Base-by-base conservation (phyloP, 2,797 vertebrate genomes). In the Macrochelys suwanniensis region DNA sequence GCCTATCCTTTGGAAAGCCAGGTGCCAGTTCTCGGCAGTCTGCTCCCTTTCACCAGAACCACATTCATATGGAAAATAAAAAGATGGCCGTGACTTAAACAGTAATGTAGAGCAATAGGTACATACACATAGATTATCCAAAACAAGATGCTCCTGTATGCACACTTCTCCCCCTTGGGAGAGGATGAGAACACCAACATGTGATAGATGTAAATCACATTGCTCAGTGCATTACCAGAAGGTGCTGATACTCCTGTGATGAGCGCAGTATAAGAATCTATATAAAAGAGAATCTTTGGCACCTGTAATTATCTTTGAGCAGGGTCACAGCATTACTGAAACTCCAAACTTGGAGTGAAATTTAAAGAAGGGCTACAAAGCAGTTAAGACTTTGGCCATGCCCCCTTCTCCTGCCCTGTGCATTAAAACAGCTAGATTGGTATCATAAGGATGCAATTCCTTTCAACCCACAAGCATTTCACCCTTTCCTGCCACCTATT, bases 181-280 rank as follows among this genome's bases (percentile, higher is more conserved):
- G 89, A 45, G 88, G 87, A 59, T 16, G 91, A 92, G 89, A 88
- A 42, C 37, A 42, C 37, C 94, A 91, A 77, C 37, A 88, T 94
- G 96, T 97, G 97, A 97, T 95, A 92, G 90, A 82, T 16, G 53
- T 97, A 85, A 97, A 83, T 96, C 96, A 97, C 15, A 45, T 2
- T 74, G 92, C 74, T 93, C 21, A 65, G 42, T 1, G 89, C 76
- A n/a, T 95, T 88, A 65, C 42, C 45, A 42, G 71, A 74, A 45
- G 25, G 23, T 26, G 54, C 92, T 80, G 78, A 68, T 6, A 33
- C 90, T 13, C 33, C 28, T 68, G 90, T 80, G 90, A 37, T 84
- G 42, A 74, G 85, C 1, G 0, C 85, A 85, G 85, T 85, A 78
- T 51, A 79, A 31, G 19, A 59, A 2, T 0, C 87, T 49, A 50